Evolutionary conservation across 2,797 vertebrate species (phyloP), one percentile per base, ranked within the genome.

Genomic region (Apogon talboti): DNA sequence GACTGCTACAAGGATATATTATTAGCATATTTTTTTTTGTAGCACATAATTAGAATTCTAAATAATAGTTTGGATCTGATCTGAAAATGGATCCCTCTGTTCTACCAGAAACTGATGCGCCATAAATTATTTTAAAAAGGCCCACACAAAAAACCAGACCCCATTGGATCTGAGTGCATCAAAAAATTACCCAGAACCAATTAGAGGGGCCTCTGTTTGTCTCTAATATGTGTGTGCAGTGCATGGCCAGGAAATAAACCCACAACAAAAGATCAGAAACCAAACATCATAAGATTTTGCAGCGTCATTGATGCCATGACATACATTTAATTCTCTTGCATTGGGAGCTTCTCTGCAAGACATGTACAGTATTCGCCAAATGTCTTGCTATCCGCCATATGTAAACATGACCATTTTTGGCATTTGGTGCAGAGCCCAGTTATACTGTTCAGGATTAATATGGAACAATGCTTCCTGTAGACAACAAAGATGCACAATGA

Each of bases 351-450:
- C 14, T 14, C 15, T 18, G 53, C 14, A 8, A 48, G 51, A 37
- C 46, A 21, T 19, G 16, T 24, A n/a, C n/a, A n/a, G n/a, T n/a
- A 33, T 50, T 42, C 60, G 69, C 48, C 59, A 48, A 61, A 56
- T 59, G 54, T 64, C 52, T 56, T 35, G 0, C 71, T 30, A 65
- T 53, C 42, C 41, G 54, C 56, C 53, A 59, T 54, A 60, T 45
- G 72, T 74, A 28, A 64, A 43, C 55, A 59, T 41, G 38, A 47
- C 54, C 74, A 78, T 1, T 41, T 67, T 67, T 45, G 59, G 61
- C 49, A 24, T 73, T 67, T 49, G 40, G 50, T 1, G 10, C 16
- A 38, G 15, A 16, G 42, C 55, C 40, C 0, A 30, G 44, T 42
- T 40, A 37, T 35, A 24, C 42, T 7, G 42, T 21, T 45, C 0